Evolutionary conservation across 2,113 vertebrate species (phyloP).

Genomic region (Anas platyrhynchos): DNA sequence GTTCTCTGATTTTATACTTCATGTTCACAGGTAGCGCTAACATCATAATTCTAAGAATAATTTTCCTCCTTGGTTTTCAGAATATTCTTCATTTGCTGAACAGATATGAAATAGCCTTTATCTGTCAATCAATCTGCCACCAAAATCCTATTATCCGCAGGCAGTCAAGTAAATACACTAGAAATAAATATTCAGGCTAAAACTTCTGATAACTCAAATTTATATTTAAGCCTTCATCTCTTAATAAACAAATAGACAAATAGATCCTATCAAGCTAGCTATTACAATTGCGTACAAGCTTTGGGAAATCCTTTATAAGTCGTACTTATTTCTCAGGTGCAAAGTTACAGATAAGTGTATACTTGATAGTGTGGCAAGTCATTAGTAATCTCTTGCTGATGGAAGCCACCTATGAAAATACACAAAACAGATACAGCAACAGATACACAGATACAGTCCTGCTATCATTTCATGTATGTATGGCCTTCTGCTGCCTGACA

Average conservation of each 20-base stretch:
- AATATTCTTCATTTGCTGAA: not conserved
- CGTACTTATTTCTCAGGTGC: not conserved
- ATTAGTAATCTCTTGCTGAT: not conserved
- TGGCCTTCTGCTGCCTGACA: not conserved
- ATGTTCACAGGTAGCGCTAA: not conserved
- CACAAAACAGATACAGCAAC: not conserved
- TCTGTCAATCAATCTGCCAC: not conserved
- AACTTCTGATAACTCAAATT: not conserved
- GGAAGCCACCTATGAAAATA: slow-evolving; percentile 25
- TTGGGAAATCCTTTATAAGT: not conserved
- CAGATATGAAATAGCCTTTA: not conserved
- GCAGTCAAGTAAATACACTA: not conserved
- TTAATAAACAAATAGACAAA: not conserved
- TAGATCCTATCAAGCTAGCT: not conserved
- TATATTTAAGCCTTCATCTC: not conserved
- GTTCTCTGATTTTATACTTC: not conserved
- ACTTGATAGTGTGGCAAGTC: not conserved
- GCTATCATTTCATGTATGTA: not conserved
- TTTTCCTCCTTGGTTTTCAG: slow-evolving; percentile 18
- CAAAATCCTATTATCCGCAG: not conserved
- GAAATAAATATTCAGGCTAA: slow-evolving; percentile 10
- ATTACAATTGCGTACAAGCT: not conserved
- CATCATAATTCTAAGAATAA: not conserved
- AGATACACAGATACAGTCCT: not conserved
- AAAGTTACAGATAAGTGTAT: not conserved